Percentiles rank a stretch among this genome's conserved stretches.
Evolutionary conservation across 2,113 vertebrate species (phyloP).

Genomic region (Gymnarchus niloticus): DNA sequence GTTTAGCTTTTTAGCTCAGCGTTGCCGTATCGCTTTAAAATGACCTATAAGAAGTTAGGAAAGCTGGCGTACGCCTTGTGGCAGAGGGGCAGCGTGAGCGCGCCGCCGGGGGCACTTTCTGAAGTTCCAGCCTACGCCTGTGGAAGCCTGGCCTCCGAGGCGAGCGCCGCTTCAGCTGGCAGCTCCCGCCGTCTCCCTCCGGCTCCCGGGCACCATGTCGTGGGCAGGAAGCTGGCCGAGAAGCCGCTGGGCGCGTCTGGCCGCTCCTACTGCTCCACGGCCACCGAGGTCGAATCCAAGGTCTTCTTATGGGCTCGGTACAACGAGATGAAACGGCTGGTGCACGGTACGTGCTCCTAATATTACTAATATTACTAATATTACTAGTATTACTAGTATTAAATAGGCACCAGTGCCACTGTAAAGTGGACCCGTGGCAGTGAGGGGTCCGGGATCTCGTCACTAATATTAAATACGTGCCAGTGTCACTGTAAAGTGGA

Average conservation of each 20-base stretch:
- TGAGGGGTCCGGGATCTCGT: no score
- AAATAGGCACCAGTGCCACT: not conserved
- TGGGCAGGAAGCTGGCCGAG: slow-evolving; percentile 39
- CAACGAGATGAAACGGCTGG: slow-evolving; percentile 68
- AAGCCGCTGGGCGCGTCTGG: slow-evolving; percentile 39
- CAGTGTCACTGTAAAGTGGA: no score
- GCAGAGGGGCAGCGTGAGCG: slow-evolving; percentile 21
- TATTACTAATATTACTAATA: not conserved
- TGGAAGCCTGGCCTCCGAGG: slow-evolving; percentile 29
- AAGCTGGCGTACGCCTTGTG: slow-evolving; percentile 26
- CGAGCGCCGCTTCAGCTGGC: not conserved
- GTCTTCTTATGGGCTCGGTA: slow-evolving; percentile 68
- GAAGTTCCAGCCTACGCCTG: slow-evolving; percentile 30
- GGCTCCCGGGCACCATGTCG: slow-evolving; percentile 30
- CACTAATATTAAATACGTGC: no score
- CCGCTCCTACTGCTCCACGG: slow-evolving; percentile 53
- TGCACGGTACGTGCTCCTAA: slow-evolving; percentile 59
- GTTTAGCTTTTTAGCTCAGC: slow-evolving; percentile 8
- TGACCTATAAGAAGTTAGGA: slow-evolving; percentile 34
- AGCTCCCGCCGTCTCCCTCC: slow-evolving; percentile 9
- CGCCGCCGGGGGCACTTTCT: not conserved
- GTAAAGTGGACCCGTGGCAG: not conserved
- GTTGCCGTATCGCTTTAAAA: not conserved
- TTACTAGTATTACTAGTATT: not conserved
- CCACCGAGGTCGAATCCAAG: slow-evolving; percentile 49